phyloP scores from a whole-genome alignment of 2,113 vertebrate species.

The Amphiprion ocellaris region DNA sequence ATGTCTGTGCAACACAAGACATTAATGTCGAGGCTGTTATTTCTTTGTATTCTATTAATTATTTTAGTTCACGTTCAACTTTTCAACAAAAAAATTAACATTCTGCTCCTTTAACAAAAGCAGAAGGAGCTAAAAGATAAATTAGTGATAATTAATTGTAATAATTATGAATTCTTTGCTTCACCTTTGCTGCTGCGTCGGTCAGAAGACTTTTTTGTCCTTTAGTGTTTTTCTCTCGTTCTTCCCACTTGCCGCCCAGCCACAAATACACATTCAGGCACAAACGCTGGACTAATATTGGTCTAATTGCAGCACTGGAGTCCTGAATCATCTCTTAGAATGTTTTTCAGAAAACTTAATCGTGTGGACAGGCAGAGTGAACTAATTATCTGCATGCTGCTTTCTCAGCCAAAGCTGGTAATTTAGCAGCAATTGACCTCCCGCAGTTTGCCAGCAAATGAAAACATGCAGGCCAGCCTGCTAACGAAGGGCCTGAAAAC shows the following conservation, averaged over 20 bases:
- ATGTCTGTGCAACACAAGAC: no score
- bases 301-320: constrained; percentile 75
- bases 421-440: constrained; percentile 84
- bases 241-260: constrained; percentile 35
- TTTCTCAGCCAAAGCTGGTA: constrained; percentile 82
- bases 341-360: constrained; percentile 81
- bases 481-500: constrained; percentile 79
- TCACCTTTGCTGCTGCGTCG: neutral
- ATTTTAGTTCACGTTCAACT: no score
- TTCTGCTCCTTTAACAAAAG: no score
- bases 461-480: constrained; percentile 78
- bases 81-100: no score
- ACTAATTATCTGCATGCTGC: constrained; percentile 82
- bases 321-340: constrained; percentile 72
- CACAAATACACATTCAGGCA: constrained; percentile 38
- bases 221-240: constrained; percentile 25
- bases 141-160: neutral
- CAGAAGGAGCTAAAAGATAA: no score
- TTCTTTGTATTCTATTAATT: no score
- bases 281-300: constrained; percentile 61
- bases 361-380: constrained; percentile 81
- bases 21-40: no score
- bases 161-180: neutral
- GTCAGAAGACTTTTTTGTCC: neutral
- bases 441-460: constrained; percentile 80